Evolutionary conservation across 2,888 invertebrate species (phyloP).

Genomic region (Heliconius aoede): DNA sequence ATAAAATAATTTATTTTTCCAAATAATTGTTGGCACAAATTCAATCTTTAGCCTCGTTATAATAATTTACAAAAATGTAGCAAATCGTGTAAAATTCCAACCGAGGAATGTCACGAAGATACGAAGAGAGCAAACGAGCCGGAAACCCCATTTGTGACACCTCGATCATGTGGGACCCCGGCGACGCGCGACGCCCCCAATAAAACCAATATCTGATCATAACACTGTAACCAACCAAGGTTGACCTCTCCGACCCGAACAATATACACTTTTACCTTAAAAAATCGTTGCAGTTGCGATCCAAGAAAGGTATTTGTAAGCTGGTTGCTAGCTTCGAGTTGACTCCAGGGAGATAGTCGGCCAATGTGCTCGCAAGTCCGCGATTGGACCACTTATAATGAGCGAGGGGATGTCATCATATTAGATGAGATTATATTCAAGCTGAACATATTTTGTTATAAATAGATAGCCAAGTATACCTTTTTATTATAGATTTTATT

Average conservation of each 20-base stretch:
- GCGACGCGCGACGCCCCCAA: constrained; percentile 55
- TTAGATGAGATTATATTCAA: constrained; percentile 48
- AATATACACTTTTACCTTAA: neutral
- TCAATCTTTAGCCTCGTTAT: constrained; percentile 32
- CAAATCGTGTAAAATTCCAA: constrained; percentile 36
- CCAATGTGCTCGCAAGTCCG: constrained; percentile 63
- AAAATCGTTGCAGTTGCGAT: neutral
- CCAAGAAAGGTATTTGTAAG: constrained; percentile 48
- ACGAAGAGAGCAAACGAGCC: constrained; percentile 49
- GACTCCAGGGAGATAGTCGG: constrained; percentile 64
- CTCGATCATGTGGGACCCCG: constrained; percentile 51
- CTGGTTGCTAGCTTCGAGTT: constrained; percentile 59
- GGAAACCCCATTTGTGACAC: constrained; percentile 54
- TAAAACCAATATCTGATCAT: constrained; percentile 74
- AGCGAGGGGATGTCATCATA: constrained; percentile 70
- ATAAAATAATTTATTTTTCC: neutral
- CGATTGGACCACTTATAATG: constrained; percentile 73
- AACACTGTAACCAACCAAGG: constrained; percentile 49
- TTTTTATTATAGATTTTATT: too few species aligned
- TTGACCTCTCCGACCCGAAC: constrained; percentile 38
- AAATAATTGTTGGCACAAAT: neutral
- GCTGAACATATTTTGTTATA: constrained; percentile 27
- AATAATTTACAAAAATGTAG: constrained; percentile 39
- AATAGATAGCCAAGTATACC: neutral
- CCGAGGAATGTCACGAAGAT: constrained; percentile 43